These are phyloP conservation scores for Momotus momota DNA, from an alignment of 2,797 vertebrate species.

Conservation along the genomic window DNA sequence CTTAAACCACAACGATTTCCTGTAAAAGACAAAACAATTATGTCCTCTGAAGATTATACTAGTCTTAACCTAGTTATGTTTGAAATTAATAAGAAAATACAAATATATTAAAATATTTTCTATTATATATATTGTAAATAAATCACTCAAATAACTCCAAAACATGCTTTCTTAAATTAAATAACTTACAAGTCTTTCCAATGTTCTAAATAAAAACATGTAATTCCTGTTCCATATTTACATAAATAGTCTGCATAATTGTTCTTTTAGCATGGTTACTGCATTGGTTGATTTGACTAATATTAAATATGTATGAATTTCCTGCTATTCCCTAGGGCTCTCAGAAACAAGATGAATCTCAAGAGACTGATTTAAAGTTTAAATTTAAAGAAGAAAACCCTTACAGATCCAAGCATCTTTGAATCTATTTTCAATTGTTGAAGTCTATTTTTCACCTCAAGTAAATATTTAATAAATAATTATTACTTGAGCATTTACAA, in stretches of 20 bases:
- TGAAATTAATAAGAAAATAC: slow-evolving; percentile 16
- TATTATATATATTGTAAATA: slow-evolving; percentile 18
- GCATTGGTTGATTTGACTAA: slow-evolving; percentile 68
- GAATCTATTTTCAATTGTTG: slow-evolving; percentile 37
- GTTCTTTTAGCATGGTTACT: slow-evolving; percentile 65
- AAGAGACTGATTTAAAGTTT: slow-evolving; percentile 60
- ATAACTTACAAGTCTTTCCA: slow-evolving; percentile 52
- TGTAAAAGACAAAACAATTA: not conserved
- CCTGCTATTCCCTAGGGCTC: slow-evolving; percentile 37
- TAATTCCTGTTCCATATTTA: slow-evolving; percentile 59
- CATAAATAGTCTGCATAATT: slow-evolving; percentile 59
- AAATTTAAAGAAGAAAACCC: slow-evolving; percentile 59
- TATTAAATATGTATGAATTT: slow-evolving; percentile 74
- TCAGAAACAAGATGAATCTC: slow-evolving; percentile 66
- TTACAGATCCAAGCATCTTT: slow-evolving; percentile 43
- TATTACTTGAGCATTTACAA: slow-evolving; percentile 36
- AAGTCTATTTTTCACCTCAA: slow-evolving; percentile 64
- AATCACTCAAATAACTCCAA: slow-evolving; percentile 22
- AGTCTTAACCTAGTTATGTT: not conserved
- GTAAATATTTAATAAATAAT: slow-evolving; percentile 64
- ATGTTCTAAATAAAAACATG: slow-evolving; percentile 33
- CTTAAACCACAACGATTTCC: no score
- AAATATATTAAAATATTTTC: slow-evolving; percentile 27
- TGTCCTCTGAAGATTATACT: not conserved
- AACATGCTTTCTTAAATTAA: slow-evolving; percentile 33